Evolutionary conservation across 1,140 invertebrate genomes (phyloP).

Genomic region (Eriocheir sinensis): DNA sequence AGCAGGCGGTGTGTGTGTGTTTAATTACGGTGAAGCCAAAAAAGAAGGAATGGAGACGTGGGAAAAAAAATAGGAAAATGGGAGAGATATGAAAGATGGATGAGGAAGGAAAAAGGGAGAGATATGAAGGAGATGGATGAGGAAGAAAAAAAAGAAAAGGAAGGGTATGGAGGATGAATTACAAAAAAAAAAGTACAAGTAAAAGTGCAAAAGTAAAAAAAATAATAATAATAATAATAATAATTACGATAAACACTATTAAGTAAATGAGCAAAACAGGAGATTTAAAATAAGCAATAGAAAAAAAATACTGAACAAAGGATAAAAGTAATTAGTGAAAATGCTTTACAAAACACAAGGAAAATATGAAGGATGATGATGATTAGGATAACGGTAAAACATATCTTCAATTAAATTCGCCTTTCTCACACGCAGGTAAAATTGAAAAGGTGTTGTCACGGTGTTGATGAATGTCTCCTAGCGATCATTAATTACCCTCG

Average conservation of each 20-base stretch:
- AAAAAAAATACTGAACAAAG: background rate
- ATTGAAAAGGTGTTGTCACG: background rate
- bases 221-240: background rate
- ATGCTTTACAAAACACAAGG: too few relatives aligned
- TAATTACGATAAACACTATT: background rate
- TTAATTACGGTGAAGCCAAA: too few relatives aligned
- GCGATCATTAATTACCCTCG: background rate
- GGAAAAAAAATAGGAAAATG: too few relatives aligned
- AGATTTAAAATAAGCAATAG: background rate
- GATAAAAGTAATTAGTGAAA: background rate
- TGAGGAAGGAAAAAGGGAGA: background rate
- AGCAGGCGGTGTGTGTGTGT: too few relatives aligned
- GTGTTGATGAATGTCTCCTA: background rate
- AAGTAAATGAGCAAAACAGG: background rate
- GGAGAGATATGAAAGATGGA: background rate
- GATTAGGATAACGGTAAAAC: background rate
- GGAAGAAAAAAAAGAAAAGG: background rate
- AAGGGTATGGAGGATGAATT: background rate
- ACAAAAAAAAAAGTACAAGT: background rate
- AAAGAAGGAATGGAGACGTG: too few relatives aligned
- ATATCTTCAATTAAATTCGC: background rate
- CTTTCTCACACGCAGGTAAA: background rate
- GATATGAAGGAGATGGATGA: background rate
- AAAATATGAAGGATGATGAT: background rate
- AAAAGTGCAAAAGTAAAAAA: background rate